Base-by-base conservation (phyloP, 2,797 vertebrate species). In the Sebastes iracundus region DNA sequence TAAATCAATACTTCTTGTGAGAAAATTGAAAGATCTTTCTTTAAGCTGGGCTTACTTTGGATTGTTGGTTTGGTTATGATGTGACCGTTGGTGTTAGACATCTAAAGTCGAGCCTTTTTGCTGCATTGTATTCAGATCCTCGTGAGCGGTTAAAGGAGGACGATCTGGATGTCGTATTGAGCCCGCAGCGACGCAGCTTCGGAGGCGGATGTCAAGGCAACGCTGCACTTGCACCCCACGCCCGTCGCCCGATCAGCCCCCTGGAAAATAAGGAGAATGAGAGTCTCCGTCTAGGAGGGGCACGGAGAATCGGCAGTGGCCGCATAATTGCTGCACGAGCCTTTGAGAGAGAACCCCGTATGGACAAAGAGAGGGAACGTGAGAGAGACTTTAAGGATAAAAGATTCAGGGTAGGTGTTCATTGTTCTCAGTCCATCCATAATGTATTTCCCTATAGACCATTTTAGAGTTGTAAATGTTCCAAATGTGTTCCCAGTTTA, bases 311-410 rank as follows among this genome's bases (percentile, higher is more conserved):
- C 0, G 99, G 99, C 83, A 99, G 98, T 2, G 99, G 99, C 2
- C 97, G 99, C 60, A 98, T 99, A 79, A 97, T 99, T 90, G 94
- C 97, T 61, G 93, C 97, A 1, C 95, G 98, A 23, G 96, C 94
- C 53, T 99, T 99, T 78, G 98, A 99, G 76, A 97, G 99, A 80
- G 98, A 99, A 71, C 88, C 96, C 42, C 95, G 98, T 10, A 92
- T 95, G 0, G 98, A 99, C 33, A 98, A 98, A 75, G 98, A 97
- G 20, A 86, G 97, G 58, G 98, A 99, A 53, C 96, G 98, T 0
- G 98, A 99, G 25, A 95, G 97, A 88, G 98, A 99, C 90, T 98
- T 96, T 82, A 99, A 99, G 82, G 99, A 99, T 73, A 99, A 99
- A 91, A 96, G 98, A 91, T 99, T 99, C 92, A 95, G 99, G 97